Base-by-base conservation (phyloP, 1,140 invertebrate species). In the Ruditapes philippinarum region DNA sequence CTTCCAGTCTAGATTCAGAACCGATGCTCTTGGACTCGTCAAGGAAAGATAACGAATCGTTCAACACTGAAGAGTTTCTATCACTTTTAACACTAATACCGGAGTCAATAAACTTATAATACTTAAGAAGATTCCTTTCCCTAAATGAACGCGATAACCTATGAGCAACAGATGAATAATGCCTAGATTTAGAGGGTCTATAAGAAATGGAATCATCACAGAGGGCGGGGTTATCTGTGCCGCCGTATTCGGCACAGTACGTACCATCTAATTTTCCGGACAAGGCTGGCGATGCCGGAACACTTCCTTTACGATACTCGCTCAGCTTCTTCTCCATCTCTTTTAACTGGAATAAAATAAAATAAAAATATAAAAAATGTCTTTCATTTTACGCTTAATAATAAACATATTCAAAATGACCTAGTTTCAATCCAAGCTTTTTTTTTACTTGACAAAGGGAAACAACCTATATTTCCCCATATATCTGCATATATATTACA, bases 311-410 rank as follows among this genome's bases (percentile, higher is more conserved):
- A 45, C 89, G 89, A 76, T 92, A 88, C 38, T 95, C 94, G 36
- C 89, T 90, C 65, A 96, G 81, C 68, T 95, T 95, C 91, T 95
- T 94, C 92, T 96, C 95, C 92, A 96, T 94, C 33, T 96, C 95
- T 80, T 95, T 95, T 49, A 96, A 85, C 94, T 94, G 94, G 79
- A 94, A 94, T 17, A 45, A 5, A 14, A 45, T 14, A 45, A 45
- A 45, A 45, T 7, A 7, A 45, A 5, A 45, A 45, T 45, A 7
- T 45, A 45, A 45, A 45, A n/a, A n/a, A n/a, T n/a, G n/a, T n/a
- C n/a, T n/a, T n/a, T n/a, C n/a, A n/a, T n/a, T n/a, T n/a, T n/a
- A n/a, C n/a, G n/a, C n/a, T n/a, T n/a, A n/a, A n/a, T n/a, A n/a
- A n/a, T n/a, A n/a, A n/a, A n/a, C n/a, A n/a, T n/a, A n/a, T n/a